Base-by-base conservation (phyloP, 2,888 invertebrate genomes). In the Dryocosmus kuriphilus region DNA sequence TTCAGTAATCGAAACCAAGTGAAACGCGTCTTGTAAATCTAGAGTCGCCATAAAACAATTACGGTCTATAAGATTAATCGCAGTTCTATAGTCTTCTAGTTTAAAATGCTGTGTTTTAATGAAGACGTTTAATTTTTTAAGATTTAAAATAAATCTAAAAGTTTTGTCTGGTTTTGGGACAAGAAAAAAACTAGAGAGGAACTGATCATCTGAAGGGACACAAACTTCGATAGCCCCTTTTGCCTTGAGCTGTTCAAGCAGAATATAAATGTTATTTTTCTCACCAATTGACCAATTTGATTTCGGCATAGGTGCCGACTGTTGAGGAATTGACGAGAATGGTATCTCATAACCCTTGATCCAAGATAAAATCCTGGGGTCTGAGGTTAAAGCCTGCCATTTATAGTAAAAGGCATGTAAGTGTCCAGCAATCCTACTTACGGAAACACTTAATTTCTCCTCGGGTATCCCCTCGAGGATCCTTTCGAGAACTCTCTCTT, bases 11-110 rank as follows among this genome's bases (percentile, higher is more conserved):
- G 80, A 27, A 5, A 83, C 60, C 3, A 79, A 57, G 32, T 80
- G 79, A 11, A 82, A 84, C 0, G 84, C 82, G 19, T 83, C 83
- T 30, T 79, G 11, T 38, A 60, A 24, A 30, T 63, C 63, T 35
- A 63, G 27, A 27, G 35, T 71, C 7, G 71, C 46, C 71, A 71
- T 71, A 38, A 35, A 30, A n/a, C 46, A 71, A n/a, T 71, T 71
- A n/a, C 38, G 30, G 7, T 14, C 22, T n/a, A 71, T 35, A 19
- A 71, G 22, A 22, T 41, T 71, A 35, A n/a, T 38, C 11, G 38
- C 62, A 27, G 16, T 74, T 38, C 46, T 73, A 51, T 46, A 30
- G 24, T 77, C 74, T 22, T 77, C 77, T 16, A 77, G n/a, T 27
- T 77, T 77, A 46, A 77, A 77, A 62, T 77, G 74, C n/a, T 61